Base-by-base conservation (phyloP, 2,797 vertebrate species). In the Octomys mimax region DNA sequence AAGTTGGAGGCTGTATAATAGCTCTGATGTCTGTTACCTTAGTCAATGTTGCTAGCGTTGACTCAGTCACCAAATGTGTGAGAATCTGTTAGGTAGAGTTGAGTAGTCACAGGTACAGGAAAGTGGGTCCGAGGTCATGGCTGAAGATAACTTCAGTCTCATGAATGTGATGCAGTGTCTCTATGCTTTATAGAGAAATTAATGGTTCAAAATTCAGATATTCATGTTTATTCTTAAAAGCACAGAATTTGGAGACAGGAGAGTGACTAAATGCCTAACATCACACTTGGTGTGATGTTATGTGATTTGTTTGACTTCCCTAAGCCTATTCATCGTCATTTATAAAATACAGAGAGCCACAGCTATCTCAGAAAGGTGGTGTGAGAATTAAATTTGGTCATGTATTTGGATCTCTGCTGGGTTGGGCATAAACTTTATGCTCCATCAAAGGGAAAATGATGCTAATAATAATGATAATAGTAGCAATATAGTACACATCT, bases 351-450 rank as follows among this genome's bases (percentile, higher is more conserved):
- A n/a, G 26, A 39, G 66, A n/a, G 21, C 39, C 59, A 42, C 8
- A 33, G 21, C 49, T 94, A 18, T 75, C 39, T 80, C 70, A n/a
- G 31, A 88, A 68, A 94, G 68, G 81, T 24, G 2, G 5, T 39
- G 13, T 73, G 64, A 85, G 39, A 87, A 71, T 86, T 93, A 80
- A 94, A 87, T 83, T 89, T 78, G 82, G 36, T 83, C 36, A 81
- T 87, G 3, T 52, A 88, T 68, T 78, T 77, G 61, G 80, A 83
- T 80, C 33, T 81, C 71, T 91, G 4, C 54, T 75, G 64, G 83
- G 5, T 16, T 22, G 78, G 59, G 46, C 26, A 11, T 91, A 59
- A 62, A 75, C 31, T 78, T 18, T n/a, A 39, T 91, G 59, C 42
- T 57, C 46, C 33, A 49, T 81, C 64, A 88, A 73, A 31, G 10